phyloP scores from a whole-genome alignment of 2,797 vertebrate genomes.

The Borostomias antarcticus region DNA sequence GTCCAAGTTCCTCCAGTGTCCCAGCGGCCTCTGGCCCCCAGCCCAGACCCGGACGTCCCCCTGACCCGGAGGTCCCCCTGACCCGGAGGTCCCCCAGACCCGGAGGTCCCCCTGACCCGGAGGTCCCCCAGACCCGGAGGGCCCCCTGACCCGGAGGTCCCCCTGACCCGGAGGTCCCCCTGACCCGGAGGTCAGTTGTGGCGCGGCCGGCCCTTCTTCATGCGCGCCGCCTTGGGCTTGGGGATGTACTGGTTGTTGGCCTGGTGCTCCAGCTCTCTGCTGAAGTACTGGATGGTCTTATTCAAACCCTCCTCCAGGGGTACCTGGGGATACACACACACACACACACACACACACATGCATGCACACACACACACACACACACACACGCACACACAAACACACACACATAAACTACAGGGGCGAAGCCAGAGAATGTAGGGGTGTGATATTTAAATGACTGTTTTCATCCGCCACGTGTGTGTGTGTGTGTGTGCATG shows the following conservation, averaged over 20 bases:
- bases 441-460: no score
- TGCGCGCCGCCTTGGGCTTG: slow-evolving; percentile 95
- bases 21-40: slow-evolving; percentile 16
- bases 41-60: no score
- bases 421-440: no score
- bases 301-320: slow-evolving; percentile 97
- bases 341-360: slow-evolving; percentile 43
- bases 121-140: neutral
- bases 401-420: no score
- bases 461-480: no score
- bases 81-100: no score
- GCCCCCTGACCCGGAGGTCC: no score
- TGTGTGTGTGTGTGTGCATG: neutral
- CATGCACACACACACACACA: neutral
- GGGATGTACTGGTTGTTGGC: slow-evolving; percentile 99
- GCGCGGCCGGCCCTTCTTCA: slow-evolving; percentile 92
- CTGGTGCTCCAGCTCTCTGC: slow-evolving; percentile 94
- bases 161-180: no score
- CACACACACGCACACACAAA: neutral
- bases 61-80: no score
- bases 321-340: slow-evolving; percentile 77
- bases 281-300: slow-evolving; percentile 99
- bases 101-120: no score
- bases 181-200: slow-evolving; percentile 78
- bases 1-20: slow-evolving; percentile 24